A percentile compares a stretch with the other conserved stretches of the same genome.
These are phyloP conservation scores for Bicyclus anynana DNA, from an alignment of 1,140 invertebrate genomes.

Conservation along the genomic window DNA sequence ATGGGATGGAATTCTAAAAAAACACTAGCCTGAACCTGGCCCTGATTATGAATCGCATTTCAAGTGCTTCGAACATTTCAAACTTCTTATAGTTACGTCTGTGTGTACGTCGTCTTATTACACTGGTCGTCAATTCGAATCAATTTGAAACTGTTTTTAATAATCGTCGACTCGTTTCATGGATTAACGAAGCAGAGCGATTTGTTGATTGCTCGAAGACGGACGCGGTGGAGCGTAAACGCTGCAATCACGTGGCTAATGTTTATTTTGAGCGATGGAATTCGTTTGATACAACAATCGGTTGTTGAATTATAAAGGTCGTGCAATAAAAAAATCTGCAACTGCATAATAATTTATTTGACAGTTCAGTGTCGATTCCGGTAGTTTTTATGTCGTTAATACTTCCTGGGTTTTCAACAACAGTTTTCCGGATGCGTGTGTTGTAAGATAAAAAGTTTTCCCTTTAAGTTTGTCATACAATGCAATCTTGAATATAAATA, in stretches of 20 bases:
- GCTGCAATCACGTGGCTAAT: background rate
- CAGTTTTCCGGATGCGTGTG: background rate
- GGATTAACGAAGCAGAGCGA: constrained; percentile 9
- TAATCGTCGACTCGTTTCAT: background rate
- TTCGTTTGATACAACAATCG: background rate
- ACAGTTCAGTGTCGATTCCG: background rate
- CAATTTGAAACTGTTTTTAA: constrained; percentile 1
- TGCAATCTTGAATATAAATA: too few species aligned
- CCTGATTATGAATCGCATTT: too few species aligned
- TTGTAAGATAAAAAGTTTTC: too few species aligned
- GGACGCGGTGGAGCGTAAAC: background rate
- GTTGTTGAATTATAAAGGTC: background rate
- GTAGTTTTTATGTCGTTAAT: background rate
- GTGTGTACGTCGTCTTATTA: background rate
- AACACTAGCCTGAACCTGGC: too few species aligned
- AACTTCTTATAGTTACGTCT: background rate
- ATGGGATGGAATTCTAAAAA: too few species aligned
- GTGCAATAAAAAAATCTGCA: background rate
- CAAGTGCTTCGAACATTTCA: background rate
- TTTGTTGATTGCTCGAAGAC: constrained; percentile 6
- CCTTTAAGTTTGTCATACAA: too few species aligned
- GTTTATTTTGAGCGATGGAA: background rate
- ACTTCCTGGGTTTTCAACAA: background rate
- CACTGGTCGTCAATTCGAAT: background rate
- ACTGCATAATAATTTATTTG: background rate